A percentile compares a stretch with the other conserved stretches of the same genome.
phyloP scores from a whole-genome alignment of 2,797 vertebrate genomes.

The Rhinella marina region DNA sequence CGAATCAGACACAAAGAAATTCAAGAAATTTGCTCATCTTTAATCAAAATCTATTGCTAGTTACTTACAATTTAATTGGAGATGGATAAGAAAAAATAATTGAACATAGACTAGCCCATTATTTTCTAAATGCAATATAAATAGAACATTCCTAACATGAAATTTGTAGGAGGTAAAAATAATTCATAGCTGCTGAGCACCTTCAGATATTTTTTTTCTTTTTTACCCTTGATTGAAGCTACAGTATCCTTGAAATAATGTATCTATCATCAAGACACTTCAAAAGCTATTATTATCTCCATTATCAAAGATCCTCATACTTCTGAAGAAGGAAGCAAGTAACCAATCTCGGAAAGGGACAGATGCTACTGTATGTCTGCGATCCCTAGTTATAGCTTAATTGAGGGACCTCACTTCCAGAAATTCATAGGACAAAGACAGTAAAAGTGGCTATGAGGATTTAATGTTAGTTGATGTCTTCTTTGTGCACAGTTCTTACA shows the following conservation, averaged over 20 bases:
- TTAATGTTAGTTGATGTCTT: background rate
- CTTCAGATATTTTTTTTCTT: background rate
- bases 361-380: background rate
- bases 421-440: background rate
- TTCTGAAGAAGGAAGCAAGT: background rate
- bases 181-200: background rate
- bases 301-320: background rate
- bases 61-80: background rate
- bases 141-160: background rate
- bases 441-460: background rate
- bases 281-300: background rate
- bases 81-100: background rate
- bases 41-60: background rate
- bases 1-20: too few species aligned
- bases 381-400: background rate
- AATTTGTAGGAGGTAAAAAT: background rate
- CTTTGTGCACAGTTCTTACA: background rate
- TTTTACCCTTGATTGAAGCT: background rate
- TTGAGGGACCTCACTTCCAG: background rate
- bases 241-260: background rate
- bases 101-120: background rate
- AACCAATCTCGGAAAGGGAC: background rate
- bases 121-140: background rate
- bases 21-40: background rate
- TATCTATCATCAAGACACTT: conserved; percentile 2